phyloP scores from a whole-genome alignment of 2,113 vertebrate genomes.

The Abramis brama region DNA sequence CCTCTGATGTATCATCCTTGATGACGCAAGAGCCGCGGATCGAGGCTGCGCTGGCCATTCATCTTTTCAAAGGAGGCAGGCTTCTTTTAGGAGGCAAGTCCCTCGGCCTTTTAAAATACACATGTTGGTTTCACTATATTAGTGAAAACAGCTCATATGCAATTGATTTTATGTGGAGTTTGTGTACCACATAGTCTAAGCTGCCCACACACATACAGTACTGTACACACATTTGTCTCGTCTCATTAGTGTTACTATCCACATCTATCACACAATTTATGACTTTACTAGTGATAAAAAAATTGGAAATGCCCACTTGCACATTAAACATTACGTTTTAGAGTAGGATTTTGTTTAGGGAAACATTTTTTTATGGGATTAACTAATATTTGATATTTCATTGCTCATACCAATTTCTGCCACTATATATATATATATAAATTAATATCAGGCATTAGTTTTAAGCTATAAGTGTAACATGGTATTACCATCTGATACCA shows the following conservation, averaged over 20 bases:
- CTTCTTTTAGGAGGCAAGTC: constrained; percentile 84
- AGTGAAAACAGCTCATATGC: background rate
- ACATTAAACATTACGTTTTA: background rate
- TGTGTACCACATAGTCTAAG: background rate
- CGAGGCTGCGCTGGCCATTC: constrained; percentile 86
- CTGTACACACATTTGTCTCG: background rate
- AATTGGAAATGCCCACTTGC: background rate
- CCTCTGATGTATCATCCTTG: constrained; percentile 75
- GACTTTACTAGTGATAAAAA: background rate
- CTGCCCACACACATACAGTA: background rate
- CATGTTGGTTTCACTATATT: background rate
- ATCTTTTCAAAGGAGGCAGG: constrained; percentile 87
- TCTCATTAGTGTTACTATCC: background rate
- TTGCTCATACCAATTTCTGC: too few species aligned
- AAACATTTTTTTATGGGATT: too few species aligned
- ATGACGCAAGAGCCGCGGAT: constrained; percentile 67
- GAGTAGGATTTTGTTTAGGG: background rate
- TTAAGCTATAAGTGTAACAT: background rate
- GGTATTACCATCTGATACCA: background rate
- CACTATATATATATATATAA: too few species aligned
- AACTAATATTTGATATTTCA: too few species aligned
- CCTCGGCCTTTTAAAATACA: background rate
- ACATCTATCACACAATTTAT: background rate
- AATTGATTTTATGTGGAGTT: background rate
- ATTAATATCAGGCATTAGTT: too few species aligned